Percentiles rank a stretch among this genome's conserved stretches.
Evolutionary conservation across 2,888 invertebrate genomes (phyloP).

Genomic region (Bellardia pandia): DNA sequence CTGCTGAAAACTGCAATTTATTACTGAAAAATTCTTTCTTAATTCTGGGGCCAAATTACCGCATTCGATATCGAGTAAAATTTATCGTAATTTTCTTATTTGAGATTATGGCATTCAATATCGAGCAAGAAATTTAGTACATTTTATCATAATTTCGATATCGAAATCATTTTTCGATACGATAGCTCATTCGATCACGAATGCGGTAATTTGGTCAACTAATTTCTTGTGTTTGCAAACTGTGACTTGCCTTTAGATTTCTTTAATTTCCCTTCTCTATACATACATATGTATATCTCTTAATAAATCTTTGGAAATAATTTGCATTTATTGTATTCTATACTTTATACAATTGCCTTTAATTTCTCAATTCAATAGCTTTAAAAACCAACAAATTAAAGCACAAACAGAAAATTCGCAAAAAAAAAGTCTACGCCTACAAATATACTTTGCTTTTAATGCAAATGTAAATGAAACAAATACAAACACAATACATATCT

Average conservation of each 20-base stretch:
- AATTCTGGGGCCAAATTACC: too few species aligned
- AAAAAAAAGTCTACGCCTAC: not conserved
- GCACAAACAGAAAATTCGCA: not conserved
- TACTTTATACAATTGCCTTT: constrained; percentile 2
- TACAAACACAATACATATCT: constrained; percentile 44
- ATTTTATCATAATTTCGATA: too few species aligned
- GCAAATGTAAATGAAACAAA: constrained; percentile 24
- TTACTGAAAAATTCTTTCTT: not conserved
- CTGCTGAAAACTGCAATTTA: not conserved
- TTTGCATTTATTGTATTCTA: not conserved
- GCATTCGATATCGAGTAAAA: too few species aligned
- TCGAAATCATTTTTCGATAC: too few species aligned
- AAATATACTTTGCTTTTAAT: constrained; percentile 21
- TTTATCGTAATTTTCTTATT: too few species aligned
- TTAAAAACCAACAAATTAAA: constrained; percentile 5
- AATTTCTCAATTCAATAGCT: constrained; percentile 2
- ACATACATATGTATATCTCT: too few species aligned
- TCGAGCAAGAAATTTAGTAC: too few species aligned
- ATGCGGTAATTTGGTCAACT: too few species aligned
- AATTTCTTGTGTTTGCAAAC: not conserved
- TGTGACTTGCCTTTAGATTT: not conserved
- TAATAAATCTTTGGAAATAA: not conserved
- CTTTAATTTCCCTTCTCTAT: not conserved
- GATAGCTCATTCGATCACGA: too few species aligned
- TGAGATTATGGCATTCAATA: too few species aligned